Conservation (phyloP, 1,140 invertebrate species). For the Pararge aegeria region DNA sequence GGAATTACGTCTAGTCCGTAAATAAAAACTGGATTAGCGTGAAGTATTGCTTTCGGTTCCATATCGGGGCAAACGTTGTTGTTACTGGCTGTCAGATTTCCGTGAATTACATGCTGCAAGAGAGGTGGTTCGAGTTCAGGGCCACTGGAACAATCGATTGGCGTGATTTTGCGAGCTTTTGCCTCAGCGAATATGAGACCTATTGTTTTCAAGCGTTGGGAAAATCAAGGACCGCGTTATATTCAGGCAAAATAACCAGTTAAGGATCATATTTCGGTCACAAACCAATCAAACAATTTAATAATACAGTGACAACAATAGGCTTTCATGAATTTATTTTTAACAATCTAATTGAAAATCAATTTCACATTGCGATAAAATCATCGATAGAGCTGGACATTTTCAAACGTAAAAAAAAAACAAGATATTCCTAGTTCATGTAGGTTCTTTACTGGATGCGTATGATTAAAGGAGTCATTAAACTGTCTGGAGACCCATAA, state of each 20-base stretch:
- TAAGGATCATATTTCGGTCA: background rate
- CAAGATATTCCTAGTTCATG: too few relatives aligned
- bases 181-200: slow-evolving; percentile 21
- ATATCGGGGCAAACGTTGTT: slow-evolving; percentile 43
- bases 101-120: slow-evolving; percentile 38
- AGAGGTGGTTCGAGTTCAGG: slow-evolving; percentile 62
- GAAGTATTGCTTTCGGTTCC: slow-evolving; percentile 21
- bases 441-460: too few relatives aligned
- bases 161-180: slow-evolving; percentile 41
- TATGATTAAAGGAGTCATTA: slow-evolving; percentile 41
- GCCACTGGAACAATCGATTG: slow-evolving; percentile 68
- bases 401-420: too few relatives aligned
- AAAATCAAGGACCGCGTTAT: background rate
- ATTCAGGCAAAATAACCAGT: background rate
- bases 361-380: too few relatives aligned
- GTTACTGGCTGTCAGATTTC: slow-evolving; percentile 46
- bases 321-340: too few relatives aligned
- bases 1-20: background rate
- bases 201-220: background rate
- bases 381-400: too few relatives aligned
- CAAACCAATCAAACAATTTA: background rate
- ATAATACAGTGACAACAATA: too few relatives aligned
- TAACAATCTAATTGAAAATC: too few relatives aligned
- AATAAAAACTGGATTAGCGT: slow-evolving; percentile 10
- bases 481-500: slow-evolving; percentile 40